Evolutionary conservation across 2,888 invertebrate species (phyloP).

Genomic region (Sarcophaga subvicina): DNA sequence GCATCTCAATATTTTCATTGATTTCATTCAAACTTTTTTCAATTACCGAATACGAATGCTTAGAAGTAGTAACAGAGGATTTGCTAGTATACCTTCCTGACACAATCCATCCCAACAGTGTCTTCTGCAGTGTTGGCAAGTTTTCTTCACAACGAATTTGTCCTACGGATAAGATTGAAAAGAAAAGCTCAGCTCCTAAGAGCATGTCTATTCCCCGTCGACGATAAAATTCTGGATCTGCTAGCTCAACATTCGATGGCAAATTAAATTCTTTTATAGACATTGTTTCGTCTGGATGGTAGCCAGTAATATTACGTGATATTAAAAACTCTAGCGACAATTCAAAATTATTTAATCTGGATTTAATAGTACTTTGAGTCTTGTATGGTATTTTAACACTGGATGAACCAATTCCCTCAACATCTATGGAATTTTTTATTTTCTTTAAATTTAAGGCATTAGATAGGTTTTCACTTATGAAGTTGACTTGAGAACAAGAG

Average conservation of each 20-base stretch:
- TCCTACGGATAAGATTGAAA: slow-evolving; percentile 27
- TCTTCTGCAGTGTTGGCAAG: slow-evolving; percentile 61
- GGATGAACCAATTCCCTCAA: too few relatives aligned
- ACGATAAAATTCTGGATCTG: slow-evolving; percentile 62
- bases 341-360: slow-evolving; percentile 44
- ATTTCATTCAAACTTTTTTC: too few relatives aligned
- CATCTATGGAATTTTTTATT: too few relatives aligned
- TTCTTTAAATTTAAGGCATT: neutral
- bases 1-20: too few relatives aligned
- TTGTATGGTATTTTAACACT: neutral
- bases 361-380: slow-evolving; percentile 44
- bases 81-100: slow-evolving; percentile 17
- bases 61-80: too few relatives aligned
- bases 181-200: slow-evolving; percentile 53
- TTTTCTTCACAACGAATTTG: slow-evolving; percentile 30
- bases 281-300: slow-evolving; percentile 49
- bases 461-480: slow-evolving; percentile 45
- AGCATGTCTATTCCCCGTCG: slow-evolving; percentile 46
- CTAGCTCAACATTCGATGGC: slow-evolving; percentile 49
- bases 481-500: slow-evolving; percentile 52
- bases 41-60: too few relatives aligned
- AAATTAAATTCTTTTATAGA: slow-evolving; percentile 12
- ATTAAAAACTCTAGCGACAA: slow-evolving; percentile 39
- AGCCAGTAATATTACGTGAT: slow-evolving; percentile 28
- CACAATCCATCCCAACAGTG: slow-evolving; percentile 48